Evolutionary conservation across 2,888 invertebrate species (phyloP), one percentile per base, ranked within the genome.

Genomic region (Mactromeris polynyma): DNA sequence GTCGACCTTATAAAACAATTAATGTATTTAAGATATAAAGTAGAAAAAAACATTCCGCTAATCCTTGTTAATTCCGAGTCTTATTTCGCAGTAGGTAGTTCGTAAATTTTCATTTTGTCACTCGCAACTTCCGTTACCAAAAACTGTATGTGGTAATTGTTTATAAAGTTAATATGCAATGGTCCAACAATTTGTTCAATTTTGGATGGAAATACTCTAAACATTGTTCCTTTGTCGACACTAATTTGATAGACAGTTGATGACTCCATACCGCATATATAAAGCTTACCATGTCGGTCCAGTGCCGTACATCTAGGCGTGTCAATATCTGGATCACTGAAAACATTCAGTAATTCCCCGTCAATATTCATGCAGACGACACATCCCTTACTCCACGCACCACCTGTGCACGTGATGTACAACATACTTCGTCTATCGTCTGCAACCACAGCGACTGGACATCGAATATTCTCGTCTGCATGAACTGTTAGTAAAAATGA

Each of bases 331-430:
- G 88, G 91, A 64, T 91, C 91, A 54, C 54, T 79, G 51, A 79
- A 91, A 38, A 86, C 42, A 36, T 83, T 81, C 21, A 86, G 38
- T 7, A 91, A 51, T 40, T 88, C 88, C 0, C 89, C 91, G 19
- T 78, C 83, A 58, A 88, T 42, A 58, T 91, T 88, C 79, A 89
- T 86, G 33, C 84, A 84, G 17, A 88, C 79, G 51, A 91, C 91
- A 85, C 91, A 91, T 2, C 91, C 91, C 86, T 91, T 91, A 81
- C 89, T 91, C 91, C 91, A 91, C 11, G 91, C 91, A 7, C 91
- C 91, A 14, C 91, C 91, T 14, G 91, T 89, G 51, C 91, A 91
- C 21, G 91, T 89, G 26, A 91, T 79, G 51, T 91, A 91, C 58
- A 91, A 42, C 21, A 84, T 26, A 51, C 85, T 81, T 26, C 46